Base-by-base conservation (phyloP, 2,113 vertebrate genomes). In the Panthera tigris region DNA sequence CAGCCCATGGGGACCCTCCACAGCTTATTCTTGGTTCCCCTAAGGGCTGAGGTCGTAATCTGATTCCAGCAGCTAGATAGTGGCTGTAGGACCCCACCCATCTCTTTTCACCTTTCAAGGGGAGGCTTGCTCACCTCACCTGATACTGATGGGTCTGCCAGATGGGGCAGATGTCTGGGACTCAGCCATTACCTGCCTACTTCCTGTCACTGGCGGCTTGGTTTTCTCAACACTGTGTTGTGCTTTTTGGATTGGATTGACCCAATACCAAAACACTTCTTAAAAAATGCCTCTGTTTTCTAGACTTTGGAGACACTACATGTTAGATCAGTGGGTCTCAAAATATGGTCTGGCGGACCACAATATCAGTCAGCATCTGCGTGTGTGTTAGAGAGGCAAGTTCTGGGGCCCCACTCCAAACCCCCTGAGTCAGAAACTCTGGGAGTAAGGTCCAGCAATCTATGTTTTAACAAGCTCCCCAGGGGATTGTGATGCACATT, bases 271-370 rank as follows among this genome's bases (percentile, higher is more conserved):
- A 93, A 83, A 31, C 61, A 41, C 52, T 93, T 93, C 33, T 68
- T 91, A 92, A 89, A 93, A 12, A 91, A 31, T 71, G 39, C 31
- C 36, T 83, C 52, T 19, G 14, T 79, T 89, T 89, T 74, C 57
- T 81, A 78, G 57, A 95, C 25, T 50, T 88, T 33, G 65, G 52
- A 83, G 52, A 74, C 19, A 74, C 33, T 65, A 2, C 84, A 23
- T 93, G 41, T 95, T 95, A 82, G 45, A 69, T 36, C 14, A 36
- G 50, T 84, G 69, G 31, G 88, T 94, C 61, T 89, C 74, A 97
- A 88, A 78, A 69, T 93, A 68, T 2, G 16, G 39, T 85, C 65
- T 45, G 14, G 14, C 31, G 66, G 52, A 65, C 39, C 21, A 73
- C 81, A 29, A 3, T n/a, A 90, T 78, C 76, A 76, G 50, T 82